These are phyloP conservation scores for Drosophila lacteicornis DNA, from an alignment of 1,140 invertebrate genomes.

Conservation along the genomic window DNA sequence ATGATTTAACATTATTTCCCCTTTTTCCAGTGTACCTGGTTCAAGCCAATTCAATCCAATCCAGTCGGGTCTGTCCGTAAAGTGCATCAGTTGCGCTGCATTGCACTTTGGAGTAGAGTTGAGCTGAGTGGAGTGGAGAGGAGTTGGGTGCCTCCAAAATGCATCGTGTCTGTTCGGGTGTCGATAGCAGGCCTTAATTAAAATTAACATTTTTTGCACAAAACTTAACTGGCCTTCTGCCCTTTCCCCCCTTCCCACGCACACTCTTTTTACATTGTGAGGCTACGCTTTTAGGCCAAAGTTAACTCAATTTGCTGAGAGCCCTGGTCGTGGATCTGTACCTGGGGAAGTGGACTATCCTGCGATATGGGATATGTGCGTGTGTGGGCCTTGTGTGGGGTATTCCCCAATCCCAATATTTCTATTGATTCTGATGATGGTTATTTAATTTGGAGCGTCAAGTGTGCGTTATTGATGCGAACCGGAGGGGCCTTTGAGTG, in stretches of 20 bases:
- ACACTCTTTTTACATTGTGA: constrained; percentile 58
- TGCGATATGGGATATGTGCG: not conserved
- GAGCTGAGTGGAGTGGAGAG: constrained; percentile 1
- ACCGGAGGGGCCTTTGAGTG: constrained; percentile 44
- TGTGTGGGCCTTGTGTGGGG: constrained; percentile 6
- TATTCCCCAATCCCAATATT: constrained; percentile 1
- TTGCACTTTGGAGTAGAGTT: constrained; percentile 65
- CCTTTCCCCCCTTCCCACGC: not conserved
- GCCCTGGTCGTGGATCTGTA: constrained; percentile 9
- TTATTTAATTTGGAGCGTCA: constrained; percentile 82
- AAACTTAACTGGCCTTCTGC: constrained; percentile 59
- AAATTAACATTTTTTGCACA: constrained; percentile 84
- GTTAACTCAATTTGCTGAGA: constrained; percentile 75
- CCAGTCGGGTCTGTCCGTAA: constrained; percentile 45
- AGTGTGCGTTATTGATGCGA: constrained; percentile 81
- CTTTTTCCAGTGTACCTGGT: constrained; percentile 21
- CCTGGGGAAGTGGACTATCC: not conserved
- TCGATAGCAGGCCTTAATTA: constrained; percentile 83
- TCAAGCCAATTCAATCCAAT: constrained; percentile 36
- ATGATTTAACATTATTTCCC: no score
- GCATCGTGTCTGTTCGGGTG: constrained; percentile 62
- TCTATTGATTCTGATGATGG: constrained; percentile 80
- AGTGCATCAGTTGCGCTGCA: constrained; percentile 81
- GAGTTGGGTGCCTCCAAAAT: constrained; percentile 59
- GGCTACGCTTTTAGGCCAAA: constrained; percentile 70